Base-by-base conservation (phyloP, 2,113 vertebrate genomes). In the Ploceus nigricollis region DNA sequence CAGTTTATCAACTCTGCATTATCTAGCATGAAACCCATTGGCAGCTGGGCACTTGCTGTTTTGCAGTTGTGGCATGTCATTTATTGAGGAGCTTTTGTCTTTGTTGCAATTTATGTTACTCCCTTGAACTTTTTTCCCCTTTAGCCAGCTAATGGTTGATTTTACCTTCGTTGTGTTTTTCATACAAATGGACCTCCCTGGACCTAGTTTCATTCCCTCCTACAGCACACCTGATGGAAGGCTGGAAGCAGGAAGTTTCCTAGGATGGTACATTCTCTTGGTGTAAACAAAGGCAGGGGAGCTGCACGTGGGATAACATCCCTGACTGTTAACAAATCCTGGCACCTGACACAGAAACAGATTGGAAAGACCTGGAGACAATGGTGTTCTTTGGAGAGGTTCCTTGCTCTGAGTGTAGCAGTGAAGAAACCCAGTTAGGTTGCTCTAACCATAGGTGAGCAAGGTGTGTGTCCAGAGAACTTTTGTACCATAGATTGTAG, bases 11-110 rank as follows among this genome's bases (percentile, higher is more conserved):
- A 44, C 37, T 87, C 53, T 57, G 4, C 30, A 35, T 84, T 61
- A 82, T 50, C 73, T 42, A 86, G 27, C 42, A 44, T 60, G 82
- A 93, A 89, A 47, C 15, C 30, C 30, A 39, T 2, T 47, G 78
- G 63, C 73, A 90, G 79, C 57, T 80, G 89, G 85, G 70, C 63
- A 91, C 63, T 87, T 78, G 33, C 39, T 89, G 33, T 65, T 96
- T 91, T 58, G 63, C 50, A 76, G 42, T 73, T 89, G 65, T 51
- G 35, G 39, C 13, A 18, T 21, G 44, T 18, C 30, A 79, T 90
- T 93, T 82, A 77, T 80, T 50, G 79, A 65, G 69, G 39, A 87
- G 15, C 7, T 88, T 88, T 85, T 72, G 27, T 48, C 19, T 58
- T 71, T 78, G 8, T 61, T 68, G 53, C 3, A 5, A 93, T 63